Base-by-base conservation (phyloP, 2,797 vertebrate species). In the Myotis daubentonii region DNA sequence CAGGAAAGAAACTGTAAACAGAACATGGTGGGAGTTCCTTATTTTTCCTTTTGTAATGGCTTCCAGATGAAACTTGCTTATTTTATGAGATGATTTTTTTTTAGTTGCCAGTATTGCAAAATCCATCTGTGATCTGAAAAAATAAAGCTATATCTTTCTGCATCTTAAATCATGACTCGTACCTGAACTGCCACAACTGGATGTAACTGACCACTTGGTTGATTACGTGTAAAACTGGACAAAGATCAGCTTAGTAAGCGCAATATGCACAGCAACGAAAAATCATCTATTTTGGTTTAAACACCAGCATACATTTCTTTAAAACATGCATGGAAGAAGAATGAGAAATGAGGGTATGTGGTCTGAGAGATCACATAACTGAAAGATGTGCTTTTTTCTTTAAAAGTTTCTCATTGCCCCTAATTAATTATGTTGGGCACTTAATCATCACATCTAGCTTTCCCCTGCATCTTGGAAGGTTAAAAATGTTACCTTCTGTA, bases 31-130 rank as follows among this genome's bases (percentile, higher is more conserved):
- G 88, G 81, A 79, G 10, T 68, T 94, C 92, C 83, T 16, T 44
- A 74, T 28, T 86, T 86, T 81, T 88, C 36, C 38, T 76, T 87
- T 80, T 74, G 70, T 60, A 93, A 97, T 96, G 92, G 17, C 0
- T 92, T 93, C 95, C 96, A 97, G 96, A 96, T 97, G 96, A 96
- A 93, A 96, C 3, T 47, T 89, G 93, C 92, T 96, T 96, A 93
- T 96, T 97, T 94, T 96, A 87, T 79, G 74, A 94, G 88, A 87
- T 47, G 53, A 92, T 33, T 93, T 75, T 95, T 75, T 95, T 65
- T 82, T 85, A 57, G 80, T 85, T 87, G 33, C 62, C 76, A 92
- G 25, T 53, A 51, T 89, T 84, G 71, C 66, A 94, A 90, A 97
- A 82, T 95, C 72, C 83, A 91, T 88, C 93, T 96, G 90, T 33